Base-by-base conservation (phyloP, 2,113 vertebrate genomes). In the Electrona antarctica region DNA sequence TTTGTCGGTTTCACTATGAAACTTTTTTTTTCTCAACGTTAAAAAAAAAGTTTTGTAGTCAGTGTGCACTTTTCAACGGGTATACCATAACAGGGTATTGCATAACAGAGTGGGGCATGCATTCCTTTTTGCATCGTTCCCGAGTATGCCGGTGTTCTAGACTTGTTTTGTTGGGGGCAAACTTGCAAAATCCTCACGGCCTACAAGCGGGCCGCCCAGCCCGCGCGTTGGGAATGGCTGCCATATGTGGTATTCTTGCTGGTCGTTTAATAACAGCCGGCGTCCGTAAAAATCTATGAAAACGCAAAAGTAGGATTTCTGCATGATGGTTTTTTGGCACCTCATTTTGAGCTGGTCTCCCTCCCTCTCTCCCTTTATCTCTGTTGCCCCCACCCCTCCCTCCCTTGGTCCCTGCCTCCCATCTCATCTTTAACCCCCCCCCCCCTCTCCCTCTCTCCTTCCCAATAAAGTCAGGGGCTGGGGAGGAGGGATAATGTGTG, bases 401-500 rank as follows among this genome's bases (percentile, higher is more conserved):
- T 74, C 57, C 29, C 58, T 54, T 70, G 67, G 21, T 74, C 59
- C 76, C 73, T 77, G 80, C 73, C 64, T 73, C 55, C 72, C 45
- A 58, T 61, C 55, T 74, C 58, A 56, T 67, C 21, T 50, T 29
- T 59, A 50, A 49, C 64, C 46, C 21, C 29, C 15, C 66, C 54
- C 54, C 71, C 49, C 15, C 13, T 63, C 48, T 67, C 66, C 46
- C 13, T 67, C 60, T 69, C 62, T 50, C 64, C 80, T 83, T 77
- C 54, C 66, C 52, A 58, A 73, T 80, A 64, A 77, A 73, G 60
- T 65, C 64, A 67, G 65, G 72, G 60, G 64, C 13, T 77, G 41
- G 68, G 70, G 78, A 77, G 71, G 72, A 72, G 57, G 73, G 65
- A 79, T 71, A 82, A 69, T 81, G 68, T 80, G 72, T 73, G 71